Conservation (phyloP, 2,888 invertebrate species). For the Cecidostiba fungosa region DNA sequence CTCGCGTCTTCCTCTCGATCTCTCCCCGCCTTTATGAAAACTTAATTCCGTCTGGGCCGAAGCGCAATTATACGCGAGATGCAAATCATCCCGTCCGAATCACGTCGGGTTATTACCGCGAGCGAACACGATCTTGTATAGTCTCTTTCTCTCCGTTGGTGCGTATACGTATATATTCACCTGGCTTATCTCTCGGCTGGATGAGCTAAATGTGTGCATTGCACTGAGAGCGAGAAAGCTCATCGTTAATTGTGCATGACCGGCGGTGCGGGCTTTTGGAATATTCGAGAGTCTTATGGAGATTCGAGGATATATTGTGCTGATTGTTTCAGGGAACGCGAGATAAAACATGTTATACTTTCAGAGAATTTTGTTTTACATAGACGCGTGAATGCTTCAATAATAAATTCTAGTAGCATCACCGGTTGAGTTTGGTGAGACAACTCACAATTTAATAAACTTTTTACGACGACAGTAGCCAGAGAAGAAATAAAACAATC, state of each 20-base stretch:
- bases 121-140: neutral
- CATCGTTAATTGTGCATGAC: slow-evolving; percentile 4
- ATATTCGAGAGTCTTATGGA: neutral
- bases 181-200: neutral
- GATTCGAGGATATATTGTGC: neutral
- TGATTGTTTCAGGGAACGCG: neutral
- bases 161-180: neutral
- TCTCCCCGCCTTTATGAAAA: slow-evolving; percentile 38
- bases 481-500: neutral
- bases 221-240: slow-evolving; percentile 9
- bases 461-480: neutral
- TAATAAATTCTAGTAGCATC: too few species aligned
- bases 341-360: neutral
- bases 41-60: slow-evolving; percentile 45
- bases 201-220: neutral
- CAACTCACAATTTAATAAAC: neutral
- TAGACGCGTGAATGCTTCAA: too few species aligned
- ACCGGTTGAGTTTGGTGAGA: neutral
- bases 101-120: neutral
- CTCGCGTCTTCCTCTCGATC: neutral
- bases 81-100: slow-evolving; percentile 22
- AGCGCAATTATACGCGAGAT: slow-evolving; percentile 14
- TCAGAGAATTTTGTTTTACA: neutral
- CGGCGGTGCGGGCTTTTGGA: neutral
- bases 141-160: neutral